A percentile compares a stretch with the other conserved stretches of the same genome.
Conservation (phyloP, 2,797 vertebrate genomes). For the Mormyrops attenuatus region DNA sequence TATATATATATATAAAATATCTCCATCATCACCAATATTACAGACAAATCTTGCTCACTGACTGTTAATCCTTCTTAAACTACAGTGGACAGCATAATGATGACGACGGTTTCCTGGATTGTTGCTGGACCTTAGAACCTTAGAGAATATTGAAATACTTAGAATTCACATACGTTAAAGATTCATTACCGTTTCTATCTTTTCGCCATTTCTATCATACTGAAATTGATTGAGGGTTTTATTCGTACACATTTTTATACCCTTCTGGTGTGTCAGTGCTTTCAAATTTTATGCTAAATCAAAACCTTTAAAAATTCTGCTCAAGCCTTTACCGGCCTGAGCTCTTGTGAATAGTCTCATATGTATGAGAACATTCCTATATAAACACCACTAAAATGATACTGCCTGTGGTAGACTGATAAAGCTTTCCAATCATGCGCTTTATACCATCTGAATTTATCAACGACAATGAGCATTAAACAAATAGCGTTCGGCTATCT, state of each 20-base stretch:
- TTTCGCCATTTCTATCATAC: background rate
- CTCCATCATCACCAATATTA: background rate
- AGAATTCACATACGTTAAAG: background rate
- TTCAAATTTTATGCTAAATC: background rate
- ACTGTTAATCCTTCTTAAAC: background rate
- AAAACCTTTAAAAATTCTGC: background rate
- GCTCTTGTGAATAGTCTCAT: background rate
- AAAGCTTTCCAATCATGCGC: constrained; percentile 13
- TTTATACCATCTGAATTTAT: constrained; percentile 8
- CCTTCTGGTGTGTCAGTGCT: background rate
- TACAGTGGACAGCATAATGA: background rate
- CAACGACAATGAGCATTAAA: constrained; percentile 9
- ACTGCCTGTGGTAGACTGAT: constrained; percentile 10
- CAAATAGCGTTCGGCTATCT: background rate
- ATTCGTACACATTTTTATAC: background rate
- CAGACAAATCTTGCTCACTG: background rate
- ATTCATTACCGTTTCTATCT: background rate
- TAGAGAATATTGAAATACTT: background rate
- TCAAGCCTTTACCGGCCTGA: background rate
- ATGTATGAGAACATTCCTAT: background rate
- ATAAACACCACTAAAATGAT: constrained; percentile 1
- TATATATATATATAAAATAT: background rate
- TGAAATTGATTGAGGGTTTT: background rate
- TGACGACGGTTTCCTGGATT: background rate
- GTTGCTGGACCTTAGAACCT: background rate